Conservation (phyloP, 1,140 invertebrate species). For the Aphelinus atriplicis region DNA sequence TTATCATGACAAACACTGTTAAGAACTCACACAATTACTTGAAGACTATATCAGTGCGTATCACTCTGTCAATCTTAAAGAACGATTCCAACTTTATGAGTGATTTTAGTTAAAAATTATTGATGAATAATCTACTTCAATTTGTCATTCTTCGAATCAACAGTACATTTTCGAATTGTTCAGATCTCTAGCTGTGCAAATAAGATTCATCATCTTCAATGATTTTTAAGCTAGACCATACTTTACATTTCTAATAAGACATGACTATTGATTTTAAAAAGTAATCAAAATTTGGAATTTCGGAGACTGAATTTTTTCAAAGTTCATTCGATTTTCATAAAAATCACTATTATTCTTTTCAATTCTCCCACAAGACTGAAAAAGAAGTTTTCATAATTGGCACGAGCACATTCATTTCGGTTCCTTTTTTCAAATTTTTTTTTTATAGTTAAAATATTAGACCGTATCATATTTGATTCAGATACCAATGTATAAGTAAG, state of each 20-base stretch:
- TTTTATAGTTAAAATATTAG: slow-evolving; percentile 28
- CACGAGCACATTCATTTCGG: slow-evolving; percentile 9
- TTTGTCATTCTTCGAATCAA: no score
- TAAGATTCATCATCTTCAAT: no score
- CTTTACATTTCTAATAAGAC: no score
- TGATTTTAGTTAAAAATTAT: not conserved
- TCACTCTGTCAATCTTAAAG: slow-evolving; percentile 1
- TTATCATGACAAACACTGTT: not conserved
- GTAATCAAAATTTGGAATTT: no score
- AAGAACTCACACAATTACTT: slow-evolving; percentile 14
- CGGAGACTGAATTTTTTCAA: no score
- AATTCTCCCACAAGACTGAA: no score
- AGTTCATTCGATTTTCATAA: no score
- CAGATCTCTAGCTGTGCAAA: no score
- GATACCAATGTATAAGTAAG: slow-evolving; percentile 29
- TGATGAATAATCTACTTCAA: not conserved
- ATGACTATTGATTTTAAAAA: no score
- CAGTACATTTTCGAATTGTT: no score
- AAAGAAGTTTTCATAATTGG: not conserved
- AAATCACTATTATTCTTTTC: no score
- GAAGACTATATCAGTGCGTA: slow-evolving; percentile 24
- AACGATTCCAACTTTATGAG: not conserved
- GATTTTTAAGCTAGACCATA: no score
- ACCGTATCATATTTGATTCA: slow-evolving; percentile 4
- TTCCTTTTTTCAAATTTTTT: slow-evolving; percentile 23